A percentile compares a stretch with the other conserved stretches of the same genome.
Evolutionary conservation across 2,797 vertebrate species (phyloP).

Genomic region (Natrix natrix): DNA sequence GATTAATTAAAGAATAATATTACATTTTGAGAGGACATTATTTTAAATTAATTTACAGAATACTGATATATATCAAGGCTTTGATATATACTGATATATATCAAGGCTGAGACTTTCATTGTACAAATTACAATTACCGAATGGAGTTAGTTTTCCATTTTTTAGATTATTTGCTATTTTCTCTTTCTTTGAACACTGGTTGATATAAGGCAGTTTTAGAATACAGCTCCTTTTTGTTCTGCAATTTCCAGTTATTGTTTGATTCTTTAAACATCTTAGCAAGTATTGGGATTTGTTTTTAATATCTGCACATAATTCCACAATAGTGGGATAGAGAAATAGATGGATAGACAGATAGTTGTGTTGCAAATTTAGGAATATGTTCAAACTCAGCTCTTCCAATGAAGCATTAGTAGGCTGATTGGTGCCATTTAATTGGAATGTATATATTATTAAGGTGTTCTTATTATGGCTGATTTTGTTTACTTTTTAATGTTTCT

Average conservation of each 20-base stretch:
- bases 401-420: not conserved
- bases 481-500: not conserved
- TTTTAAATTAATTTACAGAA: not conserved
- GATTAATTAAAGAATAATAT: not conserved
- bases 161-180: not conserved
- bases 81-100: not conserved
- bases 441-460: not conserved
- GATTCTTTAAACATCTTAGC: not conserved
- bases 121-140: not conserved
- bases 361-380: not conserved
- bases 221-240: not conserved
- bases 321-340: not conserved
- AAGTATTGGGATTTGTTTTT: not conserved
- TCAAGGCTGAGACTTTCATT: not conserved
- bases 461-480: not conserved
- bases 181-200: not conserved
- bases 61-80: not conserved
- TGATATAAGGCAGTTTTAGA: not conserved
- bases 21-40: not conserved
- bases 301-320: not conserved
- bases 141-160: not conserved
- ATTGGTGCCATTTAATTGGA: not conserved
- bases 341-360: not conserved
- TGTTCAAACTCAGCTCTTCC: not conserved
- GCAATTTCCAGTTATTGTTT: not conserved